phyloP scores from a whole-genome alignment of 30 jellyfish, hydroid and myxozoan species.

The Aurelia aurita region DNA sequence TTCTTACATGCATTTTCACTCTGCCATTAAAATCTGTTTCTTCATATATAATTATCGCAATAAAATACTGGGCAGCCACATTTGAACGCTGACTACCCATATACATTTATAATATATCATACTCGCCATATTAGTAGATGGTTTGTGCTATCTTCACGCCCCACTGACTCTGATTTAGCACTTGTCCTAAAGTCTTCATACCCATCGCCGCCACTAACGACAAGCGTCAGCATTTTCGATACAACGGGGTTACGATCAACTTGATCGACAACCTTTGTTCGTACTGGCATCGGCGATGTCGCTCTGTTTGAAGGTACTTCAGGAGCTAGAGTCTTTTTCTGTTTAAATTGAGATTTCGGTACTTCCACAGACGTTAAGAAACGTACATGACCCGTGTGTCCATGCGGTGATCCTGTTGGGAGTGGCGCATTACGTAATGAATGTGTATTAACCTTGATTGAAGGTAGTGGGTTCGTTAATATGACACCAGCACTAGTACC shows the following conservation, averaged over 20 bases:
- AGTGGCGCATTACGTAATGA: conserved; percentile 89
- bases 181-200: conserved; percentile 95
- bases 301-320: conserved; percentile 43
- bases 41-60: not conserved
- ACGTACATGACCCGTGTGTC: conserved; percentile 99
- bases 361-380: conserved; percentile 98
- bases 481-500: conserved; percentile 99
- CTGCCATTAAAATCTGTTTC: no score
- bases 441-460: conserved; percentile 83
- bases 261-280: conserved; percentile 46
- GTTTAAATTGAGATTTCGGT: conserved; percentile 82
- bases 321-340: conserved; percentile 53
- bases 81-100: not conserved
- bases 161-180: conserved; percentile 96
- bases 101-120: conserved; percentile 8
- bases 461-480: conserved; percentile 94
- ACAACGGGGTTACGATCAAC: conserved; percentile 57
- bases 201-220: conserved; percentile 99
- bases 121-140: conserved; percentile 98
- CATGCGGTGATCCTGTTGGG: conserved; percentile 99
- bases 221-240: conserved; percentile 82
- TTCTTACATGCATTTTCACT: no score
- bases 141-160: conserved; percentile 99
- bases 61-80: not conserved
- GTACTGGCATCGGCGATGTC: conserved; percentile 38